Evolutionary conservation across 30 jellyfish, hydroid and myxozoan genomes (phyloP), one percentile per base, ranked within the genome.

Genomic region (Aurelia sp.): DNA sequence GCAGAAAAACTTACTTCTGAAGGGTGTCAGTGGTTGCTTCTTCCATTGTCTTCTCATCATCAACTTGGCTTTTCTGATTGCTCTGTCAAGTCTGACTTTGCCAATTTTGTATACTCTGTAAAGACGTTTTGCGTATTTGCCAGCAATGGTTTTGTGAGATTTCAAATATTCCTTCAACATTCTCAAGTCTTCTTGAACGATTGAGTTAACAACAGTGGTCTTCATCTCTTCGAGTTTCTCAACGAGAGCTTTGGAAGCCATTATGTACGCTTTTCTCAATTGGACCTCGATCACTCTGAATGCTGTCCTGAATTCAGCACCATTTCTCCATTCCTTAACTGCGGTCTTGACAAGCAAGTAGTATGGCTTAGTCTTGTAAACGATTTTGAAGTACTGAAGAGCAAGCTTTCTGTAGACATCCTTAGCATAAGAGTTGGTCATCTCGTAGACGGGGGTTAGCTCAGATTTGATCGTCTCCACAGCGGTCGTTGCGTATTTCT

Each of bases 291-390:
- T 85, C 44, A 79, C 88, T 61, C 85, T 65, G 94, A 90, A 90
- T 16, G 97, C 93, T 3, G 51, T 66, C 47, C 91, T 82, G 94
- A 90, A 90, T 47, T 90, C 89, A 9, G 90, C 92, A 18, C 97
- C 97, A 33, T 57, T 57, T 50, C 76, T 64, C 94, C 90, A 67
- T 17, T 82, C 89, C 62, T 74, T 65, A 10, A 80, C 51, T 6
- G 92, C 92, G 62, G 85, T 60, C 41, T 90, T 90, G 47, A 90
- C 63, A 55, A 82, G 78, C 47, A 72, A 30, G 85, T 81, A 90
- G 83, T 90, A 90, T 15, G 97, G 97, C 47, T 63, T 74, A 27
- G 80, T 51, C 74, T 76, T 77, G 83, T 74, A 65, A 33, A 65
- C 51, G 22, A 82, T 66, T 63, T 70, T 76, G 51, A 17, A 30